A percentile compares a stretch with the other conserved stretches of the same genome.
These are phyloP conservation scores for Kryphioiulus occultus DNA, from an alignment of 2,888 invertebrate genomes.

Conservation along the genomic window DNA sequence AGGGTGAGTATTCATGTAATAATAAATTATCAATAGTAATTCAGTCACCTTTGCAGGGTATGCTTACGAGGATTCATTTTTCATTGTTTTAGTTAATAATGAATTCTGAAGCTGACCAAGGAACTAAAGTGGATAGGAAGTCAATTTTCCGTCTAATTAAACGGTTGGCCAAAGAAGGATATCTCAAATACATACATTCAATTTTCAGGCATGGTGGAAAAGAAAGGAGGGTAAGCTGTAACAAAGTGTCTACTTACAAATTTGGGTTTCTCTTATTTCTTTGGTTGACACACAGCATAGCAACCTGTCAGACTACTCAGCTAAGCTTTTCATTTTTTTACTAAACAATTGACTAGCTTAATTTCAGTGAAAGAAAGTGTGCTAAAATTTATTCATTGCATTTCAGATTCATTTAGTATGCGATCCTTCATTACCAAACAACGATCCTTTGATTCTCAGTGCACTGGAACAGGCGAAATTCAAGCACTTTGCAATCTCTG, in stretches of 20 bases:
- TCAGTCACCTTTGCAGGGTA: background rate
- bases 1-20: constrained; percentile 50
- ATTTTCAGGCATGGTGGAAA: constrained; percentile 64
- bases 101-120: constrained; percentile 65
- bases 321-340: too few relatives aligned
- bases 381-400: constrained; percentile 45
- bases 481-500: constrained; percentile 63
- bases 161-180: constrained; percentile 68
- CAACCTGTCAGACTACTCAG: too few relatives aligned
- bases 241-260: too few relatives aligned
- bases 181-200: constrained; percentile 67
- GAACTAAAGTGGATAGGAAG: constrained; percentile 70
- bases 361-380: background rate
- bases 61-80: background rate
- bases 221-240: constrained; percentile 62
- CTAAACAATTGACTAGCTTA: too few relatives aligned
- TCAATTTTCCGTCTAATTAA: constrained; percentile 70
- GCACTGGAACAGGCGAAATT: constrained; percentile 72
- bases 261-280: too few relatives aligned
- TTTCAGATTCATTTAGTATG: constrained; percentile 59
- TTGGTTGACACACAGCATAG: too few relatives aligned
- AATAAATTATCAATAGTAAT: background rate
- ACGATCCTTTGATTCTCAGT: constrained; percentile 67
- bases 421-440: constrained; percentile 57
- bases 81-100: background rate